Conservation (phyloP, 1,140 invertebrate species). For the Camponotus floridanus region DNA sequence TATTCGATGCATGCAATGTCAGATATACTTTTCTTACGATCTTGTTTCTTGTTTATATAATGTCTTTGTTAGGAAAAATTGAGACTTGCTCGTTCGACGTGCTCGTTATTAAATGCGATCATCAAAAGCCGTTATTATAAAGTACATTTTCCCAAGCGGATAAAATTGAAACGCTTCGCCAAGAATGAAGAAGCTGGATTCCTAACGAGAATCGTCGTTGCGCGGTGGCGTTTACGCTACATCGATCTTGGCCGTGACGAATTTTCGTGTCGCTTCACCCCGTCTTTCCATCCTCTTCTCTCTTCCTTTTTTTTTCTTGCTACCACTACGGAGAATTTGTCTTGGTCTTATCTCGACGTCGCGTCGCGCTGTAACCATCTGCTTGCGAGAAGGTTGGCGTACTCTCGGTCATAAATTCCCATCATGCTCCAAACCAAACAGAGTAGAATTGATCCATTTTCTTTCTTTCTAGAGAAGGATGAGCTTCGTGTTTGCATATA, state of each 20-base stretch:
- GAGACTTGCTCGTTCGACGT: not conserved
- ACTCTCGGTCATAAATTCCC: slow-evolving; percentile 69
- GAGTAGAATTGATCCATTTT: slow-evolving; percentile 75
- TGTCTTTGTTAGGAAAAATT: slow-evolving; percentile 12
- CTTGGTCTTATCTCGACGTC: slow-evolving; percentile 70
- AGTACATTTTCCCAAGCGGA: slow-evolving; percentile 17
- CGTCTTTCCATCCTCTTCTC: slow-evolving; percentile 15
- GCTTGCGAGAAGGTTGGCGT: slow-evolving; percentile 23
- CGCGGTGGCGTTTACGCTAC: slow-evolving; percentile 56
- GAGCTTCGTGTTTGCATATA: not conserved
- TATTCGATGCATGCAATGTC: not conserved
- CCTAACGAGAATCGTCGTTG: slow-evolving; percentile 43
- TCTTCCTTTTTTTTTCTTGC: slow-evolving; percentile 13
- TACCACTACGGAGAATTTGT: slow-evolving; percentile 69
- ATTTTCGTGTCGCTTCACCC: slow-evolving; percentile 63
- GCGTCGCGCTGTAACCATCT: slow-evolving; percentile 64
- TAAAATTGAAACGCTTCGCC: slow-evolving; percentile 38
- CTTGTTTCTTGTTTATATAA: not conserved
- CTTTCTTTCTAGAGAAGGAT: slow-evolving; percentile 52
- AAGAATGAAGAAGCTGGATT: slow-evolving; percentile 44
- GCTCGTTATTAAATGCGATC: slow-evolving; percentile 32
- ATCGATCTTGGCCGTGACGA: slow-evolving; percentile 65
- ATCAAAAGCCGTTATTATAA: slow-evolving; percentile 23
- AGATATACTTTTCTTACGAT: not conserved
- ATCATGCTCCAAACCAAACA: slow-evolving; percentile 74